Evolutionary conservation across 2,888 invertebrate species (phyloP).

Genomic region (Callyntrura guangdongensis): DNA sequence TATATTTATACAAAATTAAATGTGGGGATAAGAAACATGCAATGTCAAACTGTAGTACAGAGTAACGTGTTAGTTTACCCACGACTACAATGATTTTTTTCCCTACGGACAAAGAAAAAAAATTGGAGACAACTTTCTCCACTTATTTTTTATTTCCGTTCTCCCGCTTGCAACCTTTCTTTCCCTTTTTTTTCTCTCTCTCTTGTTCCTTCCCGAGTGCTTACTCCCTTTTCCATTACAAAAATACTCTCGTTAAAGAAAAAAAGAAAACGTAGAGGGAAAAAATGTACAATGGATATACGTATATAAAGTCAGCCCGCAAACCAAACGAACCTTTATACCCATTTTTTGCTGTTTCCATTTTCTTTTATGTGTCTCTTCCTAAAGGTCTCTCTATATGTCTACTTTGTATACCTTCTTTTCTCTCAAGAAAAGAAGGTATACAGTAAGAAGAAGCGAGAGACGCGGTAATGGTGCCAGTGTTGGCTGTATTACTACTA

Average conservation of each 20-base stretch:
- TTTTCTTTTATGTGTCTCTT: background rate
- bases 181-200: slow-evolving; percentile 12
- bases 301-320: background rate
- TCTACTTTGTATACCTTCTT: background rate
- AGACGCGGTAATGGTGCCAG: background rate
- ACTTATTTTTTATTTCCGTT: slow-evolving; percentile 76
- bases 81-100: slow-evolving; percentile 48
- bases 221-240: slow-evolving; percentile 55
- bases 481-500: slow-evolving; percentile 25
- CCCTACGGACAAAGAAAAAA: slow-evolving; percentile 57
- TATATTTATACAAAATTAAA: slow-evolving; percentile 54
- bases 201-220: slow-evolving; percentile 29
- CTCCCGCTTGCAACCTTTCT: background rate
- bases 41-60: slow-evolving; percentile 14
- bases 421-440: slow-evolving; percentile 11
- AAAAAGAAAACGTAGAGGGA: slow-evolving; percentile 12
- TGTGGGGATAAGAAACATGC: slow-evolving; percentile 44
- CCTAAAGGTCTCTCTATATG: background rate
- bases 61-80: slow-evolving; percentile 27
- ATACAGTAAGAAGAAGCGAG: slow-evolving; percentile 11
- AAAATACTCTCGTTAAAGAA: slow-evolving; percentile 44
- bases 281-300: slow-evolving; percentile 29
- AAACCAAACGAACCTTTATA: slow-evolving; percentile 24
- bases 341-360: slow-evolving; percentile 25
- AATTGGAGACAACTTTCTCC: slow-evolving; percentile 78